Evolutionary conservation across 2,797 vertebrate genomes (phyloP), one percentile per base, ranked within the genome.

Genomic region (Coilia nasus): DNA sequence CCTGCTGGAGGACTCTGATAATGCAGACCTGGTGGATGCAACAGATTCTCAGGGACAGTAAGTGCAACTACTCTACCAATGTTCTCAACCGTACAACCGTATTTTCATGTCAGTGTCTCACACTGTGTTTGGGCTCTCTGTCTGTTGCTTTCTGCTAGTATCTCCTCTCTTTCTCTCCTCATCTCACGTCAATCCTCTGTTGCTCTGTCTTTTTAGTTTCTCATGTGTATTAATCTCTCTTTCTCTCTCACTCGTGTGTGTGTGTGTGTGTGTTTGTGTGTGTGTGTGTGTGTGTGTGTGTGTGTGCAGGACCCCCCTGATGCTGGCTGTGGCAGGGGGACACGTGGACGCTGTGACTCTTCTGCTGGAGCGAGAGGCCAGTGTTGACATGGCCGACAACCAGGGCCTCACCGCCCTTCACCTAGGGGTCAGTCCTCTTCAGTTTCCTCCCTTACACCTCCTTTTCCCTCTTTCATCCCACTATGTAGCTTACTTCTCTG

Each of bases 11-110:
- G 97, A 97, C 47, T 91, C 96, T 6, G 97, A 98, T 85, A 94
- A 94, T 88, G 94, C 95, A 11, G 96, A 97, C 83, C 91, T 95
- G 0, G 94, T 97, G 2, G 96, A 99, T 0, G 93, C 96, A 25
- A 95, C 94, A 1, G 98, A 99, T 1, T 96, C 96, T 95, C 98
- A 96, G 96, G 98, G 97, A 96, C 98, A 98, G 98, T 99, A 93
- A 97, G 98, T 97, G 50, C 64, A 81, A 75, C 60, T 41, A 41
- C 35, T 5, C 35, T 41, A 12, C 46, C 12, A 14, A 56, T 56
- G 54, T 56, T 56, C 0, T 0, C 1, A 85, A 59, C 25, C 54
- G 19, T 19, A n/a, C n/a, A n/a, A n/a, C 15, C 81, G 7, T 12
- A 50, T 4, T 54, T 9, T 54, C 50, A 10, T 10, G 50, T 14